Percentiles rank a stretch among this genome's conserved stretches.
These are phyloP conservation scores for Enteromius argenteus DNA, from an alignment of 2,797 vertebrate genomes.

Conservation along the genomic window DNA sequence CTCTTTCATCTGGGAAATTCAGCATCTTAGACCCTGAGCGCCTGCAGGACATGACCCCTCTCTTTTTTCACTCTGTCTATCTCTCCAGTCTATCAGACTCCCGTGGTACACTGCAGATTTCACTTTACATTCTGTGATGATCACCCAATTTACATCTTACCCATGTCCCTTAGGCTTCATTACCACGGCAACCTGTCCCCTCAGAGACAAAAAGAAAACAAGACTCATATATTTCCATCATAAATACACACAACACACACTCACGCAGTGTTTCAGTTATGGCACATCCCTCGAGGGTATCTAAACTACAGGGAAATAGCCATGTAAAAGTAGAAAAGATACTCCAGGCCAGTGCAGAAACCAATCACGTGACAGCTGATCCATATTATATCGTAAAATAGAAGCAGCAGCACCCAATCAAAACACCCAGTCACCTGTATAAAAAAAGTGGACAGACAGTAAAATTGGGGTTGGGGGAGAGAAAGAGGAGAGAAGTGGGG, in stretches of 20 bases:
- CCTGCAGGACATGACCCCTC: constrained; percentile 50
- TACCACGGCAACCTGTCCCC: constrained; percentile 53
- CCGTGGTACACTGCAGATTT: constrained; percentile 44
- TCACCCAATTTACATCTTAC: constrained; percentile 58
- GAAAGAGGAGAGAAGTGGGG: constrained; percentile 12
- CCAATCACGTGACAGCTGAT: constrained; percentile 32
- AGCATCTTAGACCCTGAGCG: constrained; percentile 39
- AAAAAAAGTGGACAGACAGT: constrained; percentile 36
- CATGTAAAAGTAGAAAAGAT: constrained; percentile 28
- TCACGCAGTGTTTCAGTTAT: constrained; percentile 13
- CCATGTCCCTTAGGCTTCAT: constrained; percentile 53
- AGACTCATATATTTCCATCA: constrained; percentile 41
- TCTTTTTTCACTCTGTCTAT: constrained; percentile 41
- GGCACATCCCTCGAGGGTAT: constrained; percentile 27
- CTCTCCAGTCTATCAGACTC: constrained; percentile 41
- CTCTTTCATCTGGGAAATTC: constrained; percentile 46
- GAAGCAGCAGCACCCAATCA: constrained; percentile 28
- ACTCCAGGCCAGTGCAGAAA: constrained; percentile 30
- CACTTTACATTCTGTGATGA: constrained; percentile 52
- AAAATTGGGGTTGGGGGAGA: constrained; percentile 34
- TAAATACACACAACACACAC: constrained; percentile 38
- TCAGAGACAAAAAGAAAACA: constrained; percentile 52
- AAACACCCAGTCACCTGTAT: constrained; percentile 43
- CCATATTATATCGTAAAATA: background rate
- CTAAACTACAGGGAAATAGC: constrained; percentile 34